Base-by-base conservation (phyloP, 2,113 vertebrate species). In the Cichladusa arquata region DNA sequence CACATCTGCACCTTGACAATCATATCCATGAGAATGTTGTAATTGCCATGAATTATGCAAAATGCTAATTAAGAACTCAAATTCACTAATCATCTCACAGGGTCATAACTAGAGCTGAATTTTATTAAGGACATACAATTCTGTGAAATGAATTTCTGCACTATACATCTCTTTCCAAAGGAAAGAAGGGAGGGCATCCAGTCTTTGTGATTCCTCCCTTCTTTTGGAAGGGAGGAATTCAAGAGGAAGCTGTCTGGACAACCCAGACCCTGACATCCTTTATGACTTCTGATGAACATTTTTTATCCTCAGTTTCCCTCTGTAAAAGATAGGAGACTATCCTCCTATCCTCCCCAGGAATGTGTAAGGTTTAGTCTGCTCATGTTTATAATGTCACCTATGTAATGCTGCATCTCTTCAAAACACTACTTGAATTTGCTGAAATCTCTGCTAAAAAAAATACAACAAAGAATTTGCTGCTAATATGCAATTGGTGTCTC, bases 11-110 rank as follows among this genome's bases (percentile, higher is more conserved):
- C 96, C 97, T 97, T 98, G 97, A 98, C 97, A 98, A 98, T 98
- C 97, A 97, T 97, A 98, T 96, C 94, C 94, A 98, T 93, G 86
- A 98, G 88, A 93, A 86, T 86, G 96, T 97, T 97, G 97, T 95
- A 97, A 98, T 98, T 97, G 95, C 87, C 97, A 98, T 98, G 97
- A 98, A 98, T 98, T 98, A 98, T 98, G 97, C 95, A 98, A 98
- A 98, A 98, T 98, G 95, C 93, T 98, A 98, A 98, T 98, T 98
- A 98, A 98, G 97, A 97, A 97, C 97, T 97, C 83, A 67, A 97
- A 98, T 98, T 98, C 97, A 96, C 98, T 98, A 97, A 98, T 98
- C 97, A 98, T 98, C 97, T 97, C 93, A 95, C 97, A 97, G 97
- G 98, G 98, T 98, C 98, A 98, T 96, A 98, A 97, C 97, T 97